Base-by-base conservation (phyloP, 2,888 invertebrate genomes). In the Kryphioiulus occultus region DNA sequence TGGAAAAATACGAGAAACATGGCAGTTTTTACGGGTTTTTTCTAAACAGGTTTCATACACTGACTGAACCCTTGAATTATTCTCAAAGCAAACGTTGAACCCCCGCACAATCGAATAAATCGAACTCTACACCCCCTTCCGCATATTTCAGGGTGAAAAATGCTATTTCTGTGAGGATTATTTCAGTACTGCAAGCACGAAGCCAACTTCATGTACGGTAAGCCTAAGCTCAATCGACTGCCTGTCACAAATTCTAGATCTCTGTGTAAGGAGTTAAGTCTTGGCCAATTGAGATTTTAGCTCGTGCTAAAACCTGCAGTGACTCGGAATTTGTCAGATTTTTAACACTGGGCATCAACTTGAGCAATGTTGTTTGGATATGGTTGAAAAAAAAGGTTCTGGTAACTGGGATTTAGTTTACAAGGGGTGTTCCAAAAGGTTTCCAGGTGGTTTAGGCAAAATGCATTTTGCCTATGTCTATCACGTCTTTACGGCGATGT, bases 171-270 rank as follows among this genome's bases (percentile, higher is more conserved):
- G n/a, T 1, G 9, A 9, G 26, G 68, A 68, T 68, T 26, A 68
- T 68, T 68, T 68, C 26, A n/a, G 68, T 26, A 26, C 7, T 10
- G 26, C 68, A 7, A 68, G 22, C 68, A 68, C 22, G 26, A 68
- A 68, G 9, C 26, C 2, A 26, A 12, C 26, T 22, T 68, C 68
- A 12, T 68, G 68, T 22, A 26, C 26, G 10, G 12, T 68, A 68
- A 68, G 68, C 68, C 68, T 68, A 68, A 68, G 68, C 68, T 9
- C 68, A 68, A 68, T 68, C 68, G 26, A 68, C 68, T 68, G 68
- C n/a, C 68, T 68, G 68, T 68, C 68, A 68, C 0, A 68, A 68
- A 22, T 26, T 68, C 68, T 68, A 26, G 68, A 68, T 1, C 68
- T 68, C n/a, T n/a, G n/a, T 68, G 68, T 68, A 68, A 26, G 68